Conservation (phyloP, 1,140 invertebrate species). For the Euschistus heros region DNA sequence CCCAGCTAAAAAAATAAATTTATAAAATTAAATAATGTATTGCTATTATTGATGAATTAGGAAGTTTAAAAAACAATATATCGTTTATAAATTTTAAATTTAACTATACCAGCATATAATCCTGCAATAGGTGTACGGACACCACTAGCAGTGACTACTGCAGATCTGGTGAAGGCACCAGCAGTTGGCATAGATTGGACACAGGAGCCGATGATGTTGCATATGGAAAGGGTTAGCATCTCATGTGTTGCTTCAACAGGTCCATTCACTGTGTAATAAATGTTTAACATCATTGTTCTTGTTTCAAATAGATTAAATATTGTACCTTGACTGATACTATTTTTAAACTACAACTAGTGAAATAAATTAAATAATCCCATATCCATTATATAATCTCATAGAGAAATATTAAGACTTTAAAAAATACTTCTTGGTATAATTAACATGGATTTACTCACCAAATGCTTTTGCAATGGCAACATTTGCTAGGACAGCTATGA, state of each 20-base stretch:
- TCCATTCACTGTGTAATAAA: conserved; percentile 26
- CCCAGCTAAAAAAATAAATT: conserved; percentile 37
- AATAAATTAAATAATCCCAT: neutral
- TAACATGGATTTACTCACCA: conserved; percentile 39
- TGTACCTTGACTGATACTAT: neutral
- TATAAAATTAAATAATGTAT: neutral
- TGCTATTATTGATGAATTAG: no score
- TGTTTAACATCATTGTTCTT: neutral
- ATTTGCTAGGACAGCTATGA: conserved; percentile 62
- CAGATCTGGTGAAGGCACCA: conserved; percentile 60
- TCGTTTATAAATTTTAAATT: neutral
- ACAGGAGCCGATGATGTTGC: conserved; percentile 62
- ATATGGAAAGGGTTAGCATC: conserved; percentile 53
- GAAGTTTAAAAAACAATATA: neutral
- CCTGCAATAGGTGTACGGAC: conserved; percentile 62
- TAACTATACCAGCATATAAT: conserved; percentile 44
- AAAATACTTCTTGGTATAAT: no score
- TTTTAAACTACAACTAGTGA: neutral
- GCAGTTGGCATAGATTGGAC: conserved; percentile 59
- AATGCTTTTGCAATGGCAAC: conserved; percentile 72
- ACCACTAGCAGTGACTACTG: conserved; percentile 63
- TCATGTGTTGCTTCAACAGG: conserved; percentile 52
- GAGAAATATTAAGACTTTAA: no score
- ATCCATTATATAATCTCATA: no score
- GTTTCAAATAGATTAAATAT: neutral